A percentile compares a stretch with the other conserved stretches of the same genome.
Conservation (phyloP, 2,797 vertebrate species). For the Siniperca obscura region DNA sequence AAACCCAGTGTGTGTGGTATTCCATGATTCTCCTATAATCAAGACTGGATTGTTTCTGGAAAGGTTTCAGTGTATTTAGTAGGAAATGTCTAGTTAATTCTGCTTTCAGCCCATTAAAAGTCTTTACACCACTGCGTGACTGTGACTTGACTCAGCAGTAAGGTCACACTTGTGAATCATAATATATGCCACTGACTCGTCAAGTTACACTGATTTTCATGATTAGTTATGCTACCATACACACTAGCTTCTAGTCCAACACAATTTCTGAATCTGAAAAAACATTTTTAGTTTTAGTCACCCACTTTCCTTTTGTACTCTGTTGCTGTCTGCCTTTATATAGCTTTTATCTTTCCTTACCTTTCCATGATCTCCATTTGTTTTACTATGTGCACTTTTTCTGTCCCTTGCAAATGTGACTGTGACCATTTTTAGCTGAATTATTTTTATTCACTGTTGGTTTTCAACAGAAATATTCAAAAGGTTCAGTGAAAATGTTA, state of each 20-base stretch:
- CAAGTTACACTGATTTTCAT: slow-evolving; percentile 6
- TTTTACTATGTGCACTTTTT: slow-evolving; percentile 10
- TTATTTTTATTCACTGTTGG: slow-evolving; percentile 26
- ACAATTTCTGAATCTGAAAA: slow-evolving; percentile 38
- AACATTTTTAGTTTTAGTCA: slow-evolving; percentile 36
- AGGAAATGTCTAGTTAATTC: not conserved
- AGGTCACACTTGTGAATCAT: slow-evolving; percentile 30
- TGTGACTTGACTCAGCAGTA: slow-evolving; percentile 11
- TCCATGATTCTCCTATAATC: not conserved
- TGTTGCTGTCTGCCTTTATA: slow-evolving; percentile 27
- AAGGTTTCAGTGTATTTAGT: not conserved
- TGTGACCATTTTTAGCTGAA: slow-evolving; percentile 33
- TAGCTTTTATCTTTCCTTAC: slow-evolving; percentile 19
- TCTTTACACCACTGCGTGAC: not conserved
- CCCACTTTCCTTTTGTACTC: slow-evolving; percentile 24
- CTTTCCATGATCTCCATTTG: slow-evolving; percentile 18
- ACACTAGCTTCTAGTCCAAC: slow-evolving; percentile 22
- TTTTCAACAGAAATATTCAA: slow-evolving; percentile 31
- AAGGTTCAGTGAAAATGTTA: slow-evolving; percentile 20
- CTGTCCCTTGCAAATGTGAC: slow-evolving; percentile 5
- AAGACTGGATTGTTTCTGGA: not conserved
- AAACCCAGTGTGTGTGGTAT: not conserved
- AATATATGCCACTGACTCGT: slow-evolving; percentile 22
- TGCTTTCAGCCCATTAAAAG: slow-evolving; percentile 11
- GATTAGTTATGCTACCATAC: not conserved